Conservation (phyloP, 2,113 vertebrate genomes). For the Chelonoidis abingdonii region DNA sequence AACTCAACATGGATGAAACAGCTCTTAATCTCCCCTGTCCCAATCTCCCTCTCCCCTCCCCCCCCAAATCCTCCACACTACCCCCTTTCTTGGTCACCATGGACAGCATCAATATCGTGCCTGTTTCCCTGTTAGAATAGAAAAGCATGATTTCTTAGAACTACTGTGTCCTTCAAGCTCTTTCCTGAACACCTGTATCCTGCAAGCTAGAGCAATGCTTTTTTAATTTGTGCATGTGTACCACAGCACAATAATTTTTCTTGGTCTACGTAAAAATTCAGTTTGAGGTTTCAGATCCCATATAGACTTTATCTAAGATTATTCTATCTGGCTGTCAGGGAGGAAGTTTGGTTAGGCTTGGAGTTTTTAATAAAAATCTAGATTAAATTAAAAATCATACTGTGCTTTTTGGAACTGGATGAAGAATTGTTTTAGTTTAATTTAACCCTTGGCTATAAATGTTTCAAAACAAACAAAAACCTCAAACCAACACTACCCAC, state of each 20-base stretch:
- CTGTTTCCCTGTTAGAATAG: neutral
- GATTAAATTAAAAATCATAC: neutral
- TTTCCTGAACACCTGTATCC: neutral
- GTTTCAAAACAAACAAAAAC: neutral
- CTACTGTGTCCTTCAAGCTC: neutral
- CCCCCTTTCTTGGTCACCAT: neutral
- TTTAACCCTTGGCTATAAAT: neutral
- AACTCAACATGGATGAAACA: neutral
- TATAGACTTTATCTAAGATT: neutral
- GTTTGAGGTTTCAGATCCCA: neutral
- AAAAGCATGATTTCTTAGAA: neutral
- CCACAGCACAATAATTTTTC: neutral
- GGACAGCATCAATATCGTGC: neutral
- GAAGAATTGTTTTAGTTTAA: neutral
- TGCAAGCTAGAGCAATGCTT: neutral
- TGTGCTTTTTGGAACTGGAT: neutral
- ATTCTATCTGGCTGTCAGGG: neutral
- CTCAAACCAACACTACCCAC: neutral
- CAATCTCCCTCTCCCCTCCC: no score
- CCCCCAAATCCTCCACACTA: no score
- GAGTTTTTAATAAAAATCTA: neutral
- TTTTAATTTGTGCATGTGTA: neutral
- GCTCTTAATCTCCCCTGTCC: no score
- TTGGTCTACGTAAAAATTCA: neutral
- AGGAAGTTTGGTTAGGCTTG: neutral